These are phyloP conservation scores for Lithosia quadra DNA, from an alignment of 2,888 invertebrate genomes.

Conservation along the genomic window DNA sequence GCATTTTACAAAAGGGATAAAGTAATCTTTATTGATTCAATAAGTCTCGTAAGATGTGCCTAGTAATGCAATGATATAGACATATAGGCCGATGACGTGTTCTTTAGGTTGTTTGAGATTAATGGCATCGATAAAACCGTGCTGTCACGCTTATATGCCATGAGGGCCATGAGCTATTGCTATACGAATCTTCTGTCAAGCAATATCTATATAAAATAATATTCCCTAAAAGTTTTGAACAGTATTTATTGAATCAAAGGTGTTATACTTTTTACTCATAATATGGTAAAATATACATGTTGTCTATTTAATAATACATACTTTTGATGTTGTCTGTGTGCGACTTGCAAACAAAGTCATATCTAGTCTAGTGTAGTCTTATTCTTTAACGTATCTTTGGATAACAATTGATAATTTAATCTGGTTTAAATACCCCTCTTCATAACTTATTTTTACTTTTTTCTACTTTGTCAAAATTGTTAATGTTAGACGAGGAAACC, in stretches of 20 bases:
- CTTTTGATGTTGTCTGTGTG: no score
- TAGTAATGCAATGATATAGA: constrained; percentile 2
- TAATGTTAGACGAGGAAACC: no score
- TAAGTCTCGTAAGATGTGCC: neutral
- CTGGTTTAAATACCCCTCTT: no score
- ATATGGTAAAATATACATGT: no score
- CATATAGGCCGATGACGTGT: constrained; percentile 29
- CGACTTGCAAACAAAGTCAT: no score
- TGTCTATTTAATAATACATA: no score
- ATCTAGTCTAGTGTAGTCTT: no score
- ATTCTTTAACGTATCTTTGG: no score
- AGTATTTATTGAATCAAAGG: constrained; percentile 15
- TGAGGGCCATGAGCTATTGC: constrained; percentile 35
- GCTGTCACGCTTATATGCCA: constrained; percentile 46
- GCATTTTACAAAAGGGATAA: neutral
- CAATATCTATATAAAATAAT: constrained; percentile 26
- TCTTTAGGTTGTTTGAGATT: constrained; percentile 42
- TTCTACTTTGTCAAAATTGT: no score
- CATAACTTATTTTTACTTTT: no score
- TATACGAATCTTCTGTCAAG: constrained; percentile 36
- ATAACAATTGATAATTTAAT: no score
- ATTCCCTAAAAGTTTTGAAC: constrained; percentile 13
- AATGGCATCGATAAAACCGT: constrained; percentile 45
- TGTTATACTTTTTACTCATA: neutral
- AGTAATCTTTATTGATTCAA: constrained; percentile 1